These are phyloP conservation scores for Oikopleura dioica DNA, from an alignment of 23 tunicate species.

Conservation along the genomic window DNA sequence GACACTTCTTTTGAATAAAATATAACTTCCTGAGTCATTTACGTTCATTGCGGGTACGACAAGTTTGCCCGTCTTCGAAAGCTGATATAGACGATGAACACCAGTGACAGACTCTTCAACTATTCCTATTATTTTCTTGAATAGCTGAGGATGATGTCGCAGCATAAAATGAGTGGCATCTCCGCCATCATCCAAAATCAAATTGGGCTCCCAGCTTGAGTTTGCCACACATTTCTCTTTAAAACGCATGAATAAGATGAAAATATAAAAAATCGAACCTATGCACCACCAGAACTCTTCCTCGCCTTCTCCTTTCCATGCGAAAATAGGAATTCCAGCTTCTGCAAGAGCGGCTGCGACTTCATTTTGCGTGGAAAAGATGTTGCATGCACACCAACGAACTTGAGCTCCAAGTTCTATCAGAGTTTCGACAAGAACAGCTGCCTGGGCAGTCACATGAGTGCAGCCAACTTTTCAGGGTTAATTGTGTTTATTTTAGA, in stretches of 20 bases:
- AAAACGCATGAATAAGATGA: not conserved
- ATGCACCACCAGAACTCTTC: slow-evolving; percentile 99
- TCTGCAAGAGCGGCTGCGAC: slow-evolving; percentile 84
- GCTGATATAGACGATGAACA: slow-evolving; percentile 7
- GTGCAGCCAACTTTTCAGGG: slow-evolving; percentile 91
- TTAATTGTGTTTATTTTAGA: too few species aligned
- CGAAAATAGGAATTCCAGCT: slow-evolving; percentile 45
- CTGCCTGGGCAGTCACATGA: slow-evolving; percentile 81
- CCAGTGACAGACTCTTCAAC: slow-evolving; percentile 6
- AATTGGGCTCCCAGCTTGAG: not conserved
- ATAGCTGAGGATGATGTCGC: not conserved
- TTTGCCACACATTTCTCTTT: not conserved
- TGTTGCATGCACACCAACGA: slow-evolving; percentile 87
- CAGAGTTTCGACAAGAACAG: slow-evolving; percentile 63
- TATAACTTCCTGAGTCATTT: not conserved
- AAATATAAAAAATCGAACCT: too few species aligned
- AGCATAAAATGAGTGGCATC: not conserved
- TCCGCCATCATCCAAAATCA: slow-evolving; percentile 13
- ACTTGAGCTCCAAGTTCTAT: slow-evolving; percentile 45
- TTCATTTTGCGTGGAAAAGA: slow-evolving; percentile 86
- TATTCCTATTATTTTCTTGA: not conserved
- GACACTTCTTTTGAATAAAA: too few species aligned
- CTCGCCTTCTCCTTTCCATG: slow-evolving; percentile 97
- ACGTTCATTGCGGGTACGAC: slow-evolving; percentile 10
- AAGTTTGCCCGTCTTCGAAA: slow-evolving; percentile 2